Base-by-base conservation (phyloP, 2,113 vertebrate species). In the Turnix velox region DNA sequence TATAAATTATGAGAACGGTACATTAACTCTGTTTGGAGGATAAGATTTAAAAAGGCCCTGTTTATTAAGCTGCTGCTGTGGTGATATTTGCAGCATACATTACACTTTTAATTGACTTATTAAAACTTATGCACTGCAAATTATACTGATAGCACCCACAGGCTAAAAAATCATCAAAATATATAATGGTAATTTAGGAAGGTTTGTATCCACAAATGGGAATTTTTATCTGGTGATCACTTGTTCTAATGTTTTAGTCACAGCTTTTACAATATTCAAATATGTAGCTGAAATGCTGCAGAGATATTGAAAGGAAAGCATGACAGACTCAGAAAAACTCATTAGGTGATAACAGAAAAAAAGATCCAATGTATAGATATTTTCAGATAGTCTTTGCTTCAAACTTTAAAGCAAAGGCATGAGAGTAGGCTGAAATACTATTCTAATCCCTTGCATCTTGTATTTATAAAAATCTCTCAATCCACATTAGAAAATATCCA, bases 31-130 rank as follows among this genome's bases (percentile, higher is more conserved):
- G 97, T 97, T 98, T 96, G 96, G 97, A 93, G 86, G 88, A 90
- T 82, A 96, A 96, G 92, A 95, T 96, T 94, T 24, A 77, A 96
- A 97, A 93, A 71, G 27, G 13, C 66, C 77, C 87, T 95, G 96
- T 97, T 98, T 98, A 97, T 97, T 98, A 97, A 97, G 95, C 87
- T 96, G 82, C 90, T 97, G 65, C 88, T 61, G 87, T 88, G 85
- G 66, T 90, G 87, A 93, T 88, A 96, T 97, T 97, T 97, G 93
- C 83, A 96, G 94, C 94, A 97, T 96, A 93, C 94, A 95, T 96
- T 97, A 96, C 92, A 94, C 96, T 98, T 97, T 97, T 97, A 98
- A 98, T 98, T 98, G 97, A 96, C 97, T 98, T 98, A 97, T 97
- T 98, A 98, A 98, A 97, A 97, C 93, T 96, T 97, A 97, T 87